These are phyloP conservation scores for Phoxinus dragarum DNA, from an alignment of 2,797 vertebrate species.

Conservation along the genomic window DNA sequence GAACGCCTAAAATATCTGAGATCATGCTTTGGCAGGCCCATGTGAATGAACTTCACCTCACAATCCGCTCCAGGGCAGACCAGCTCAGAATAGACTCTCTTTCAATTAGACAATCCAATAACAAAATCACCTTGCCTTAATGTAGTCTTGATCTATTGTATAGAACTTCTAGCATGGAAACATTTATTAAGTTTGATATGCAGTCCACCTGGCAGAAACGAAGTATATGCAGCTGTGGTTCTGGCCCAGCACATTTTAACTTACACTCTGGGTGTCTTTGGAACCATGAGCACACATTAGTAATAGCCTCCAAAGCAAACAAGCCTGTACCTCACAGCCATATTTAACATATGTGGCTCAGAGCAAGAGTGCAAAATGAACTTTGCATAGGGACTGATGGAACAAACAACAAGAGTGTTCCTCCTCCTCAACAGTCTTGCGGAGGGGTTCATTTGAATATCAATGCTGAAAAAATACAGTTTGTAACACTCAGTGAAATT, in stretches of 20 bases:
- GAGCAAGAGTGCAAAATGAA: conserved; percentile 2
- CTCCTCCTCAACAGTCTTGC: conserved; percentile 14
- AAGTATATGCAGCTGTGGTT: conserved; percentile 24
- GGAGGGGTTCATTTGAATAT: conserved; percentile 21
- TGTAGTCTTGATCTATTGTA: conserved; percentile 14
- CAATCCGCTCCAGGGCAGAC: neutral
- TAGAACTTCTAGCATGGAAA: conserved; percentile 18
- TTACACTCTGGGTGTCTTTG: conserved; percentile 28
- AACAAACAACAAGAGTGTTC: conserved; percentile 24
- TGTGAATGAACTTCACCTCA: conserved; percentile 4
- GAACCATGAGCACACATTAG: conserved; percentile 31
- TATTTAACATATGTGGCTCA: conserved; percentile 18
- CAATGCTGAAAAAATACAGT: conserved; percentile 22
- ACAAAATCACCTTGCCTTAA: conserved; percentile 32
- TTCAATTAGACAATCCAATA: conserved; percentile 48
- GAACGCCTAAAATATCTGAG: conserved; percentile 16
- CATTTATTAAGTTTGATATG: conserved; percentile 29
- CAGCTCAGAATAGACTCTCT: conserved; percentile 38
- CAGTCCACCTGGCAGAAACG: conserved; percentile 10
- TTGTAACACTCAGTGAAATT: neutral
- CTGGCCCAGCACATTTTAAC: conserved; percentile 23
- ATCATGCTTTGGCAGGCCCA: conserved; percentile 1
- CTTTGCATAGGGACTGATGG: conserved; percentile 27
- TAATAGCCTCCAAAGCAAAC: conserved; percentile 47
- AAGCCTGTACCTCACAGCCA: conserved; percentile 16